Evolutionary conservation across 2,113 vertebrate genomes (phyloP), one percentile per base, ranked within the genome.

Genomic region (Rhinopomastus cyanomelas): DNA sequence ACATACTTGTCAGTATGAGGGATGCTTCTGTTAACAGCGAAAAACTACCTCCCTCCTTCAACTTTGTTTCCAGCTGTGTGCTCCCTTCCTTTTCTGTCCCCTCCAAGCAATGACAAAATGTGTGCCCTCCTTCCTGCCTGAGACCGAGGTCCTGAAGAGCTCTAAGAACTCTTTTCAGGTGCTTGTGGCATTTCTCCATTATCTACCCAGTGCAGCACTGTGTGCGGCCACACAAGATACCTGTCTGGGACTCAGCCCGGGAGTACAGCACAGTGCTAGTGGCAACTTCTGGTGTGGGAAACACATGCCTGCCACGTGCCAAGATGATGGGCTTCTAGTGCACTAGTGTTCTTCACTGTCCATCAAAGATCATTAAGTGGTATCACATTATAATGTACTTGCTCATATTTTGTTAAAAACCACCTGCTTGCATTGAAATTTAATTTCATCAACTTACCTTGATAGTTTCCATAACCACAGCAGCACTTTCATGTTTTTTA

Each of bases 401-500:
- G n/a, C n/a, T n/a, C n/a, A n/a, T n/a, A n/a, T n/a, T n/a, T n/a
- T n/a, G n/a, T n/a, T 80, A 71, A 44, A 95, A 92, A 83, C 67
- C 79, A 94, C 86, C 83, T 95, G 83, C 81, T 87, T 82, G 86
- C 71, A 74, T 0, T 82, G 76, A 81, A 91, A 88, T 83, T 30
- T 77, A 74, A 90, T 82, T 92, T 87, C 83, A 94, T 91, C 83
- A 89, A 92, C 69, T 1, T 96, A 99, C 99, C 98, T 97, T 44
- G 27, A 79, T 73, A 57, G 95, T 95, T 72, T 98, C 97, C 75
- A 98, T 98, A 94, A 97, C 94, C 94, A 97, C 95, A 75, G 97
- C 90, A 94, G 97, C 97, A 29, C 95, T 82, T 96, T 98, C 98
- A 82, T 99, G 99, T 76, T 98, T 98, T 94, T 96, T 96, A 94